phyloP scores from a whole-genome alignment of 1,140 invertebrate species.

The Papilio machaon region DNA sequence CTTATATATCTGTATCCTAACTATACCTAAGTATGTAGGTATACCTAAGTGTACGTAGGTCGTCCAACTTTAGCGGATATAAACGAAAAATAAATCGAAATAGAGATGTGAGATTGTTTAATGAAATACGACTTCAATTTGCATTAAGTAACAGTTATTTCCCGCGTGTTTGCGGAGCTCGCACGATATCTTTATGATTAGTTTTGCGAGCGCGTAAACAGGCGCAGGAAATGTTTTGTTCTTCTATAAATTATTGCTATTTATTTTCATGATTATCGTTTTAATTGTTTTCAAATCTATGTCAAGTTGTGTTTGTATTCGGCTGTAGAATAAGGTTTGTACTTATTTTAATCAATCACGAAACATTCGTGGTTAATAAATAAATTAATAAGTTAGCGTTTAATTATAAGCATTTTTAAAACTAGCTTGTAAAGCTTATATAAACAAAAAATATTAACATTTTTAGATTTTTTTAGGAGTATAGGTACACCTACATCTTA shows the following conservation, averaged over 20 bases:
- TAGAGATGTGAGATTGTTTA: background rate
- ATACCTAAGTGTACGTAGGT: background rate
- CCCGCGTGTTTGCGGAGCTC: constrained; percentile 4
- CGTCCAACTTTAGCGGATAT: background rate
- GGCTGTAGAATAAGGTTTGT: background rate
- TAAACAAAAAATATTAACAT: no score
- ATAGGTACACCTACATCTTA: no score
- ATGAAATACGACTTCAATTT: constrained; percentile 2
- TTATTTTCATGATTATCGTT: constrained; percentile 8
- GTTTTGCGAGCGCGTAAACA: constrained; percentile 23
- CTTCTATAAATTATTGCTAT: constrained; percentile 7
- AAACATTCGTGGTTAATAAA: background rate
- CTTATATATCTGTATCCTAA: background rate
- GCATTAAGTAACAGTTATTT: constrained; percentile 9
- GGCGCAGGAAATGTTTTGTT: constrained; percentile 25
- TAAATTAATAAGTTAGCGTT: background rate
- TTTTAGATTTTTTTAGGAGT: no score
- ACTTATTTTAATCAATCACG: background rate
- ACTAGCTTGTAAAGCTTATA: no score
- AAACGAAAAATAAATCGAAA: background rate
- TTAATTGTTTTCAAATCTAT: background rate
- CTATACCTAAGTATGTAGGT: background rate
- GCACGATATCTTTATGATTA: constrained; percentile 22
- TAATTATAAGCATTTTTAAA: no score
- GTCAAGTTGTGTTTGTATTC: constrained; percentile 20